Conservation (phyloP, 2,113 vertebrate species). For the Dendrocopos noguchii region DNA sequence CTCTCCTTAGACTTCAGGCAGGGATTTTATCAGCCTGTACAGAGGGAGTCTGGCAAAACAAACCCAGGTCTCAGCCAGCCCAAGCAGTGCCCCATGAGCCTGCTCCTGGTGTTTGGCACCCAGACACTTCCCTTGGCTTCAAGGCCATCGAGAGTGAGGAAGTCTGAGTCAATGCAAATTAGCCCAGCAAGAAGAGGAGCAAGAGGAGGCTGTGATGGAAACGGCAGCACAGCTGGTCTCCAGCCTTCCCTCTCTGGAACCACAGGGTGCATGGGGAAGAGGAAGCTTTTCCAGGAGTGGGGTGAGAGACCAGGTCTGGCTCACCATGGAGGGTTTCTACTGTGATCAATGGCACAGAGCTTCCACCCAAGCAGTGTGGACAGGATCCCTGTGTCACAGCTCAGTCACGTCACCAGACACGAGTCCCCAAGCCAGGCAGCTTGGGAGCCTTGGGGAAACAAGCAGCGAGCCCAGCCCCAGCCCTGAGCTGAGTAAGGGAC, state of each 20-base stretch:
- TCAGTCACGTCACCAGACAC: neutral
- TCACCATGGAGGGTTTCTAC: neutral
- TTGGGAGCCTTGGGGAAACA: neutral
- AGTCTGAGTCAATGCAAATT: conserved; percentile 15
- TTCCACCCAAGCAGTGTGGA: neutral
- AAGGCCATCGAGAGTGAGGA: neutral
- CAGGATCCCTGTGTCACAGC: neutral
- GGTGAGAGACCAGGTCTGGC: neutral
- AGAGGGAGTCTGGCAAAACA: neutral
- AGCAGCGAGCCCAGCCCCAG: neutral
- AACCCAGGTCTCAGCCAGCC: neutral
- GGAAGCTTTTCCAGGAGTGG: neutral
- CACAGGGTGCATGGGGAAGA: neutral
- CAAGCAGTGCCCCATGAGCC: neutral
- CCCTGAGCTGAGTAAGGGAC: neutral
- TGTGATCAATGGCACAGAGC: accelerated
- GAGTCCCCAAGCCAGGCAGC: neutral
- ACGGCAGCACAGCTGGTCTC: neutral
- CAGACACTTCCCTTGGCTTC: neutral
- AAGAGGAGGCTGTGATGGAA: neutral
- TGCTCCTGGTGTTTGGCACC: accelerated
- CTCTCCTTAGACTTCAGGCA: neutral
- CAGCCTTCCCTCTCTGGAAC: neutral
- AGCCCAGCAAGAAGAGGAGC: neutral
- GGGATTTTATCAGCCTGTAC: neutral